phyloP scores from a whole-genome alignment of 2,888 invertebrate genomes.

The Temnothorax unifasciatus region DNA sequence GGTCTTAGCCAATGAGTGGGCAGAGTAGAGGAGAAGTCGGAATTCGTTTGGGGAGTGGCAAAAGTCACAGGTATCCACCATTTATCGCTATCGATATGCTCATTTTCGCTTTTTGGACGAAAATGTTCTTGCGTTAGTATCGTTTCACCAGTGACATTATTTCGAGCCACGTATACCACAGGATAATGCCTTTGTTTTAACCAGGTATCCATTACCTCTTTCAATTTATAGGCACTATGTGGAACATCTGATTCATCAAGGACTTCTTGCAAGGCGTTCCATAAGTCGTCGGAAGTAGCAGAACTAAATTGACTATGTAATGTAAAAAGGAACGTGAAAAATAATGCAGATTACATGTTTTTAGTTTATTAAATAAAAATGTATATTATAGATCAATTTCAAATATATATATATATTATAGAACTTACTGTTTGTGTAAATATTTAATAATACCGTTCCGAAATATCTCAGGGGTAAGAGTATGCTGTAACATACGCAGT shows the following conservation, averaged over 20 bases:
- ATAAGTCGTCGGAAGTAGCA: conserved; percentile 87
- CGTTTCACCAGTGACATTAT: conserved; percentile 86
- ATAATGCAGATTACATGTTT: neutral
- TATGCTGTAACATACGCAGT: conserved; percentile 88
- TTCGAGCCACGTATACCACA: conserved; percentile 87
- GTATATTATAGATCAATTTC: neutral
- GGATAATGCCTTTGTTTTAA: conserved; percentile 90
- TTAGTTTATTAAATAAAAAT: neutral
- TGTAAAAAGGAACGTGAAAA: neutral
- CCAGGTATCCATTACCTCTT: conserved; percentile 87
- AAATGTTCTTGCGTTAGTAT: conserved; percentile 86
- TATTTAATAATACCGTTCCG: conserved; percentile 83
- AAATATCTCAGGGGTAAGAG: conserved; percentile 86
- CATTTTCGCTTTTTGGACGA: neutral
- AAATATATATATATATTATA: conserved; percentile 51
- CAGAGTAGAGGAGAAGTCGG: conserved; percentile 63
- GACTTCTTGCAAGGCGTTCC: conserved; percentile 74
- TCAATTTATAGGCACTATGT: conserved; percentile 83
- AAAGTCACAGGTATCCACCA: conserved; percentile 80
- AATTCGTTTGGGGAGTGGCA: conserved; percentile 60
- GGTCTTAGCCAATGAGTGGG: conserved; percentile 64
- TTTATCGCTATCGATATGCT: conserved; percentile 29
- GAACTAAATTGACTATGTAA: conserved; percentile 75
- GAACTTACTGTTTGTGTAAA: conserved; percentile 77
- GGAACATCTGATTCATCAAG: conserved; percentile 46